Conservation (phyloP, 2,797 vertebrate genomes). For the Diceros bicornis region DNA sequence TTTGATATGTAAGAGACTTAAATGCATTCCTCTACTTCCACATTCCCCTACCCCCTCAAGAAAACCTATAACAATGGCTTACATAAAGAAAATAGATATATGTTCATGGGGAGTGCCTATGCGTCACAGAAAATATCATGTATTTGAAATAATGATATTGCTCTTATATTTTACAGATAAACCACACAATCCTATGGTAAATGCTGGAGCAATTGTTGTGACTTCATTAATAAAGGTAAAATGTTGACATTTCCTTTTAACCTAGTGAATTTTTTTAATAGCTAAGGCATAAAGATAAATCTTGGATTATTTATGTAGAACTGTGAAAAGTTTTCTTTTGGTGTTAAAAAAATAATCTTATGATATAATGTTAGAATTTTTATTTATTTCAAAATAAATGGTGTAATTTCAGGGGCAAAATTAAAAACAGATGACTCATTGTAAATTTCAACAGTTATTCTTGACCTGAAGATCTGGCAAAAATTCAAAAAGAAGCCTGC, state of each 20-base stretch:
- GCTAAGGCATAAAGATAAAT: conserved; percentile 50
- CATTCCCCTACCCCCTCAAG: neutral
- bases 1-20: neutral
- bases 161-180: conserved; percentile 92
- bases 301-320: conserved; percentile 63
- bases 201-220: conserved; percentile 98
- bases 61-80: neutral
- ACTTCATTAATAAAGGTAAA: conserved; percentile 99
- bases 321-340: conserved; percentile 51
- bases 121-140: neutral
- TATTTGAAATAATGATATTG: conserved; percentile 33
- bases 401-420: conserved; percentile 54
- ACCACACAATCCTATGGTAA: conserved; percentile 99
- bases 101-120: neutral
- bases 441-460: conserved; percentile 56
- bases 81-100: neutral
- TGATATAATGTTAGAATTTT: conserved; percentile 19
- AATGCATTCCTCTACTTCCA: neutral
- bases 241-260: conserved; percentile 86
- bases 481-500: conserved; percentile 61
- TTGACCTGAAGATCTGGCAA: conserved; percentile 63
- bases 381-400: conserved; percentile 52
- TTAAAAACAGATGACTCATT: conserved; percentile 72
- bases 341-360: conserved; percentile 56
- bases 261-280: conserved; percentile 58